Conservation (phyloP, 2,888 invertebrate genomes). For the Seladonia tumulorum region DNA sequence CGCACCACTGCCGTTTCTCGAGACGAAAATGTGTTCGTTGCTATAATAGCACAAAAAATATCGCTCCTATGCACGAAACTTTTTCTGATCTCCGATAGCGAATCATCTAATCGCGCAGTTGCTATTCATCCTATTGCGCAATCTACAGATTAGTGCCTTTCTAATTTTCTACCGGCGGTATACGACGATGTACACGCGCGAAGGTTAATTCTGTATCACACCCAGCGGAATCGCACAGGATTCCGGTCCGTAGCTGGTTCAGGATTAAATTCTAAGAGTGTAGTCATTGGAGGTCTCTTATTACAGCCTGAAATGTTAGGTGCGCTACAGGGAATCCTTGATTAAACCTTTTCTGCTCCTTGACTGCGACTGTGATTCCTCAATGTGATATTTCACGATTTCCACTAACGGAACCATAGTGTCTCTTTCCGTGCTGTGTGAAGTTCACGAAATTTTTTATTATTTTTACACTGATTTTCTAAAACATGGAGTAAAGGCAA, state of each 20-base stretch:
- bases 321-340: neutral
- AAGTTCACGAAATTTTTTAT: too few relatives aligned
- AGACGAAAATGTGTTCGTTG: too few relatives aligned
- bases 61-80: neutral
- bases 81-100: neutral
- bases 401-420: too few relatives aligned
- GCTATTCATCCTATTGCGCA: neutral
- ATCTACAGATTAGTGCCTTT: neutral
- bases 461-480: too few relatives aligned
- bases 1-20: too few relatives aligned
- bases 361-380: too few relatives aligned
- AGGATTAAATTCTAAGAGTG: neutral
- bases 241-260: neutral
- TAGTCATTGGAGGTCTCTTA: neutral
- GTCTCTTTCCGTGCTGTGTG: too few relatives aligned
- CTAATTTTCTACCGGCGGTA: neutral
- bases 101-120: neutral
- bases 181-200: neutral
- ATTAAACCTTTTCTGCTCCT: neutral
- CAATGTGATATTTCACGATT: too few relatives aligned
- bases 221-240: neutral
- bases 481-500: too few relatives aligned
- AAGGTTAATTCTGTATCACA: conserved; percentile 1
- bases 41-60: neutral
- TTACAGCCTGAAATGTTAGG: neutral